Conservation (phyloP, 1,140 invertebrate species). For the Atta colombica region DNA sequence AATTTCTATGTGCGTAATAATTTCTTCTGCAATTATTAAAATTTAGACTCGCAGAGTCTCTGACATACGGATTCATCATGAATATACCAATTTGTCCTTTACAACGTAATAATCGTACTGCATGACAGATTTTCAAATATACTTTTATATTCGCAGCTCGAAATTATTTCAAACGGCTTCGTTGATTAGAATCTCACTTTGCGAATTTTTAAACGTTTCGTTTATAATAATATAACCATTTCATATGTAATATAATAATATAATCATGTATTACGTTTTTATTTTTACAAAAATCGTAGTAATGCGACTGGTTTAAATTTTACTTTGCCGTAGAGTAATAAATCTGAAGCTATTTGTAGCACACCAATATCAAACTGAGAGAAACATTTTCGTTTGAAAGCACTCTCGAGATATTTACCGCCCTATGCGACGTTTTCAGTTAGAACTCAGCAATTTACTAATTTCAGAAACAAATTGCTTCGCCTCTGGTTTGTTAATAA, state of each 20-base stretch:
- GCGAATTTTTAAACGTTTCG: background rate
- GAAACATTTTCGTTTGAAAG: constrained; percentile 12
- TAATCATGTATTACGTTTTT: background rate
- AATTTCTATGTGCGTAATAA: constrained; percentile 11
- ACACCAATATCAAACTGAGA: background rate
- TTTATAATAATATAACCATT: background rate
- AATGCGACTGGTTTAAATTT: constrained; percentile 4
- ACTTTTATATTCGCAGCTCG: background rate
- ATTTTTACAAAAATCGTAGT: background rate
- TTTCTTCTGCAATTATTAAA: constrained; percentile 34
- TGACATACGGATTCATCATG: background rate
- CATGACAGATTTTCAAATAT: background rate
- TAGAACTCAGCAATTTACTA: constrained; percentile 31
- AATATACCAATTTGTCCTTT: constrained; percentile 13
- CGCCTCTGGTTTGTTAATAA: constrained; percentile 26
- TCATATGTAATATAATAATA: background rate
- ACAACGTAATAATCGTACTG: background rate
- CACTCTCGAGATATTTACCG: constrained; percentile 30
- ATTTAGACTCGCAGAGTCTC: constrained; percentile 9
- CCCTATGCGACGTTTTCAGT: constrained; percentile 31
- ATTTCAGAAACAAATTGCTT: constrained; percentile 33
- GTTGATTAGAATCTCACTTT: background rate
- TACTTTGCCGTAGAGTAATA: background rate
- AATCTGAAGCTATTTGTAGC: constrained; percentile 26
- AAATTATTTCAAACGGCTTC: background rate